These are phyloP conservation scores for Setophaga coronata DNA, from an alignment of 2,113 vertebrate genomes.

Conservation along the genomic window DNA sequence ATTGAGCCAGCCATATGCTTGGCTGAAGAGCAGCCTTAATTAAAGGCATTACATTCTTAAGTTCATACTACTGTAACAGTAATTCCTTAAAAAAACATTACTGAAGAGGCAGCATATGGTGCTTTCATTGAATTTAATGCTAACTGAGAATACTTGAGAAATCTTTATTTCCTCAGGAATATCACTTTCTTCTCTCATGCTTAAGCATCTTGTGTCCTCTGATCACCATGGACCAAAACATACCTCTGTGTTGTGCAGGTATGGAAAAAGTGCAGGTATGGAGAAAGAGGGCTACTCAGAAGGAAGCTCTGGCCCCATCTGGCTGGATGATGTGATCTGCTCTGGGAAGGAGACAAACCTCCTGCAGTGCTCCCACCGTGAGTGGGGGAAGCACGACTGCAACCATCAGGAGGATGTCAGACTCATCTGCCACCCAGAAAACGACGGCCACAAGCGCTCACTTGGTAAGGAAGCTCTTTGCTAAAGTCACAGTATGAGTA, in stretches of 20 bases:
- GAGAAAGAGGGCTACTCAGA: conserved; percentile 65
- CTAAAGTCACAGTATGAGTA: neutral
- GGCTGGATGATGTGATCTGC: conserved; percentile 91
- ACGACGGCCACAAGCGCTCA: conserved; percentile 63
- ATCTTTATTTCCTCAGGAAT: neutral
- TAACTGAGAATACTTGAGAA: neutral
- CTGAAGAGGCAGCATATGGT: neutral
- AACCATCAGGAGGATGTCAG: conserved; percentile 86
- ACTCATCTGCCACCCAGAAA: conserved; percentile 80
- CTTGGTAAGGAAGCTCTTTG: conserved; percentile 74
- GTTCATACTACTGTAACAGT: neutral
- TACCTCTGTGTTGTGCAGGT: conserved; percentile 52
- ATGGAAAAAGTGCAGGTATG: conserved; percentile 70
- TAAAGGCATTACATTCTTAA: neutral
- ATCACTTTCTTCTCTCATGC: neutral
- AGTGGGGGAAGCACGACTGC: conserved; percentile 91
- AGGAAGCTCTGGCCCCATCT: conserved; percentile 78
- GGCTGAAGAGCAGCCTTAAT: neutral
- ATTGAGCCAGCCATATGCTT: neutral
- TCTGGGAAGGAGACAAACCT: conserved; percentile 86
- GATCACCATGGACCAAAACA: neutral
- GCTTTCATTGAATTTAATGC: neutral
- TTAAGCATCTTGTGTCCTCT: neutral
- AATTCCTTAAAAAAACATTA: neutral
- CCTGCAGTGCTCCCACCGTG: conserved; percentile 79